Evolutionary conservation across 2,888 invertebrate genomes (phyloP), one percentile per base, ranked within the genome.

Genomic region (Drosophila mimetica): DNA sequence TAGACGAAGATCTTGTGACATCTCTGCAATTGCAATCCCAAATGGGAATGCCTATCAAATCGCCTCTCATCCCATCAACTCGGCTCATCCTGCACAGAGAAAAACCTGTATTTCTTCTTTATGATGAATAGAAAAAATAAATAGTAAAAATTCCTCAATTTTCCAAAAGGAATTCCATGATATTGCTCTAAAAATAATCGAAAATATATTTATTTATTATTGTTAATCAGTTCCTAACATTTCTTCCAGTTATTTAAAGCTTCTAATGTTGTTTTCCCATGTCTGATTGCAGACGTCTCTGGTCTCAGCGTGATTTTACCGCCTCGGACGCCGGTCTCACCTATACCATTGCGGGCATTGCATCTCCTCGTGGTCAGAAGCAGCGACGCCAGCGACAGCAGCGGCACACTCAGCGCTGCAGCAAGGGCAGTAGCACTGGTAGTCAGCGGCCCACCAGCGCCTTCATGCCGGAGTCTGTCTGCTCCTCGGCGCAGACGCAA

Each of bases 311-410:
- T 66, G 89, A 91, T 63, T 91, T 91, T 74, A 89, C 90, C 55
- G 81, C 90, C 77, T 90, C 91, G 20, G 91, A 91, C 73, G 90
- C 90, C 67, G 91, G 92, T 77, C 89, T 92, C 46, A 90, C 91
- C 8, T 92, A 92, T 70, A 89, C 91, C 44, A 90, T 92, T 65
- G 89, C 91, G 14, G 90, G 90, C 60, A 90, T 89, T 39, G 85
- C 81, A 69, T 84, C 85, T 37, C 46, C 72, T 28, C 71, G 70
- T 1, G 70, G 70, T 1, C 71, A 70, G 30, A 79, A 87, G 53
- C 80, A 88, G 65, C 71, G 82, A 30, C 85, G 86, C 53, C 81
- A 89, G 72, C 70, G 86, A 18, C 75, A 85, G 50, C 74, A 80
- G 60, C 71, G 89, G 51, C 82, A 89, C 73, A 71, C 79, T 44